A percentile compares a stretch with the other conserved stretches of the same genome.
phyloP scores from a whole-genome alignment of 2,113 vertebrate species.

The Thamnaconus septentrionalis region DNA sequence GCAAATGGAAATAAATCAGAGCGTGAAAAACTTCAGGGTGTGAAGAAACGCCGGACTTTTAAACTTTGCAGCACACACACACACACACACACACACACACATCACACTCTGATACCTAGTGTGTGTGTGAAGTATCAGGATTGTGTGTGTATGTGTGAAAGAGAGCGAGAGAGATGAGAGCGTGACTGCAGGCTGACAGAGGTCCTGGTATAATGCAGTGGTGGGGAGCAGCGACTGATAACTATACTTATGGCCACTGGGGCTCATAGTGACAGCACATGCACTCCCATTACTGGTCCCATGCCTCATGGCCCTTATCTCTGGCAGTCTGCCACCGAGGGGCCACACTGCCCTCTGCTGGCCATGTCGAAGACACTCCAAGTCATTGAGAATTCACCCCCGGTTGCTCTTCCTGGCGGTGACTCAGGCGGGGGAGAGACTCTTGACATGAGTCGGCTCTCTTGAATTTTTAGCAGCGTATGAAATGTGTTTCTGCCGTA shows the following conservation, averaged over 20 bases:
- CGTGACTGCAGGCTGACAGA: constrained; percentile 74
- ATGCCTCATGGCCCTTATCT: constrained; percentile 71
- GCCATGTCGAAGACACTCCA: constrained; percentile 27
- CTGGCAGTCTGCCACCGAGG: constrained; percentile 61
- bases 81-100: constrained; percentile 6
- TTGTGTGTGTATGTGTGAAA: constrained; percentile 37
- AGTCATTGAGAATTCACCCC: constrained; percentile 46
- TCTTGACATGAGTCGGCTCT: constrained; percentile 51
- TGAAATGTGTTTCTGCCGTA: too few relatives aligned
- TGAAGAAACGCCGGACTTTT: not conserved
- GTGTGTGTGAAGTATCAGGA: constrained; percentile 22
- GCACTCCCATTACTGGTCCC: constrained; percentile 77
- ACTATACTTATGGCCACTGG: constrained; percentile 80
- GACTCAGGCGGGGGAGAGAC: constrained; percentile 55
- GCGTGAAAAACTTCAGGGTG: too few relatives aligned
- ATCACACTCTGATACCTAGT: too few relatives aligned
- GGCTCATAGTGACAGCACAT: constrained; percentile 81
- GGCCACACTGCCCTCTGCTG: constrained; percentile 76
- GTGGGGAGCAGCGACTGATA: constrained; percentile 75
- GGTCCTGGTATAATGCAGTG: constrained; percentile 82
- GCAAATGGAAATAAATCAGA: too few relatives aligned
- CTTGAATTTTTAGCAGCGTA: constrained; percentile 46
- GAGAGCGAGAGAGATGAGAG: constrained; percentile 68
- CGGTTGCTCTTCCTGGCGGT: constrained; percentile 6
- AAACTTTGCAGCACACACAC: constrained; percentile 59